Percentiles rank a stretch among this genome's conserved stretches.
phyloP scores from a whole-genome alignment of 2,113 vertebrate genomes.

The Lota lota region DNA sequence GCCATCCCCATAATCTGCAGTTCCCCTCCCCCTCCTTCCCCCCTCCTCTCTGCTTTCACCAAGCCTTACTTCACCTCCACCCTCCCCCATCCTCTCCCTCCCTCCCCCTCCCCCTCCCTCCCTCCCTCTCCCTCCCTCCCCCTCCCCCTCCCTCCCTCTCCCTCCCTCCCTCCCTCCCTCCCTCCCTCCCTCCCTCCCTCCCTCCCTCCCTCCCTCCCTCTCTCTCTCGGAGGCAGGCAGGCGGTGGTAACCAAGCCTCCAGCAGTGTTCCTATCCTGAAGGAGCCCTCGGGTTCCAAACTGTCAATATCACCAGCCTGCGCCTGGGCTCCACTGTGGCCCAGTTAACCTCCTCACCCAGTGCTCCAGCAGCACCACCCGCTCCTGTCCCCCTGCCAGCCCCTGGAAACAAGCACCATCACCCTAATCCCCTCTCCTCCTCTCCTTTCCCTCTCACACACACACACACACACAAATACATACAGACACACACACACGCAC shows the following conservation, averaged over 20 bases:
- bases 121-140: not conserved
- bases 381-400: slow-evolving; percentile 52
- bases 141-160: slow-evolving; percentile 4
- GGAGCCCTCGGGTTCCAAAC: slow-evolving; percentile 81
- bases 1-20: no score
- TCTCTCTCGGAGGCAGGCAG: slow-evolving; percentile 62
- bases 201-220: slow-evolving; percentile 10
- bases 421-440: not conserved
- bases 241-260: slow-evolving; percentile 73
- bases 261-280: slow-evolving; percentile 83
- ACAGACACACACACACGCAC: slow-evolving; percentile 7
- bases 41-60: slow-evolving; percentile 24
- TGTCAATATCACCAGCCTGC: slow-evolving; percentile 78
- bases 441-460: not conserved
- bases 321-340: slow-evolving; percentile 60
- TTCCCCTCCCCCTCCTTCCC: slow-evolving; percentile 25
- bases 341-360: slow-evolving; percentile 71
- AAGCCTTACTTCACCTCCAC: slow-evolving; percentile 35
- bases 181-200: slow-evolving; percentile 21
- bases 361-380: slow-evolving; percentile 53
- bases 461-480: not conserved
- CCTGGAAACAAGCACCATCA: slow-evolving; percentile 39
- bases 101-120: no score
- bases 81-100: no score
- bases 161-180: slow-evolving; percentile 22